Evolutionary conservation across 64 coral and sea anemone species (phyloP).

Genomic region (Porites lutea): DNA sequence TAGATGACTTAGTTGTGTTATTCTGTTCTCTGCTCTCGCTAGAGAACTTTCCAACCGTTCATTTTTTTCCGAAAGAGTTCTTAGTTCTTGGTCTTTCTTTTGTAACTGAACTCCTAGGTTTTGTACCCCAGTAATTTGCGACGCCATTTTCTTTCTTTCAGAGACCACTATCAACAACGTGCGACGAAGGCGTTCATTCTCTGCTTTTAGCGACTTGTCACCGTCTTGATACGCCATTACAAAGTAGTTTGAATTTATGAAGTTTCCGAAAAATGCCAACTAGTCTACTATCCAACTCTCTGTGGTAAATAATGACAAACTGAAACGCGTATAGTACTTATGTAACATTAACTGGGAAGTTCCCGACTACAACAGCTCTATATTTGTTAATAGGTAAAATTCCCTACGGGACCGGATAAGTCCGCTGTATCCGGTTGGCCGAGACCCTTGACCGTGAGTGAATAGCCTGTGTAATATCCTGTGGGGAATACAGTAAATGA

Average conservation of each 20-base stretch:
- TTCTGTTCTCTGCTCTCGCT: slow-evolving; percentile 90
- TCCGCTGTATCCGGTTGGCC: no score
- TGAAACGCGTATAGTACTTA: no score
- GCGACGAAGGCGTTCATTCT: slow-evolving; percentile 24
- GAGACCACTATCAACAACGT: neutral
- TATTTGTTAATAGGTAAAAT: no score
- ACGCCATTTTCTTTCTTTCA: slow-evolving; percentile 52
- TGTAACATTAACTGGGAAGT: no score
- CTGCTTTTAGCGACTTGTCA: neutral
- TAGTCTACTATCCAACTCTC: no score
- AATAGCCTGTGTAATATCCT: no score
- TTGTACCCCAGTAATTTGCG: slow-evolving; percentile 73
- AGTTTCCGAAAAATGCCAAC: neutral
- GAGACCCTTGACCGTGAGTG: no score
- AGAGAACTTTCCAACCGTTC: slow-evolving; percentile 67
- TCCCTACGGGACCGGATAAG: no score
- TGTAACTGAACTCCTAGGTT: slow-evolving; percentile 74
- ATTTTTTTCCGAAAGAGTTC: slow-evolving; percentile 38
- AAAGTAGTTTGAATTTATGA: neutral
- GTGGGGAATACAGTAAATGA: no score
- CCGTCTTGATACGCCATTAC: neutral
- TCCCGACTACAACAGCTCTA: no score
- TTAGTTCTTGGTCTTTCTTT: slow-evolving; percentile 68
- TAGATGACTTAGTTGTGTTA: slow-evolving; percentile 74
- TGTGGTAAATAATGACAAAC: no score